phyloP scores from a whole-genome alignment of 2,113 vertebrate species.

The Microcebus lehilahytsara region DNA sequence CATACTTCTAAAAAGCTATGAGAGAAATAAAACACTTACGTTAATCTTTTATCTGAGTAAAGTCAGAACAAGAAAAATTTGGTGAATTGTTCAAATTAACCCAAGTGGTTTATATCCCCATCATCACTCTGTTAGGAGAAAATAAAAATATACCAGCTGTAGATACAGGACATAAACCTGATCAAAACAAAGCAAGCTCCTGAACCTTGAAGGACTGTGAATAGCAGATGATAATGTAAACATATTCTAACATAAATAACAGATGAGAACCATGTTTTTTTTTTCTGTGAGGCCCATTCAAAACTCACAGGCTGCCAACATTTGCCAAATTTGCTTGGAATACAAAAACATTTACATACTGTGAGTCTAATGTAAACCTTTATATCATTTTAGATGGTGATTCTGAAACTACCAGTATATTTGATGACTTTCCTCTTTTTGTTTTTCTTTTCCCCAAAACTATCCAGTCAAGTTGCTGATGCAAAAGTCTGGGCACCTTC shows the following conservation, averaged over 20 bases:
- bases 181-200: not conserved
- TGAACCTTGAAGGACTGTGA: not conserved
- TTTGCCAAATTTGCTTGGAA: not conserved
- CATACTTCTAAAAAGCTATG: not conserved
- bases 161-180: not conserved
- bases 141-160: not conserved
- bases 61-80: not conserved
- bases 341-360: not conserved
- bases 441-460: not conserved
- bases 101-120: not conserved
- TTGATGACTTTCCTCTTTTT: constrained; percentile 46
- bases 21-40: not conserved
- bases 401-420: constrained; percentile 35
- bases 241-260: not conserved
- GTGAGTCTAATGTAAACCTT: not conserved
- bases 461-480: constrained; percentile 65
- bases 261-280: not conserved
- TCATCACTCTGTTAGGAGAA: not conserved
- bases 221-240: not conserved
- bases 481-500: constrained; percentile 74
- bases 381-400: not conserved
- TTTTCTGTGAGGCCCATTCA: not conserved
- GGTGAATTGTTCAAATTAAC: not conserved
- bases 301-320: not conserved
- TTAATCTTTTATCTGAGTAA: not conserved